Evolutionary conservation across 2,888 invertebrate genomes (phyloP), one percentile per base, ranked within the genome.

Genomic region (Dynastes grantii): DNA sequence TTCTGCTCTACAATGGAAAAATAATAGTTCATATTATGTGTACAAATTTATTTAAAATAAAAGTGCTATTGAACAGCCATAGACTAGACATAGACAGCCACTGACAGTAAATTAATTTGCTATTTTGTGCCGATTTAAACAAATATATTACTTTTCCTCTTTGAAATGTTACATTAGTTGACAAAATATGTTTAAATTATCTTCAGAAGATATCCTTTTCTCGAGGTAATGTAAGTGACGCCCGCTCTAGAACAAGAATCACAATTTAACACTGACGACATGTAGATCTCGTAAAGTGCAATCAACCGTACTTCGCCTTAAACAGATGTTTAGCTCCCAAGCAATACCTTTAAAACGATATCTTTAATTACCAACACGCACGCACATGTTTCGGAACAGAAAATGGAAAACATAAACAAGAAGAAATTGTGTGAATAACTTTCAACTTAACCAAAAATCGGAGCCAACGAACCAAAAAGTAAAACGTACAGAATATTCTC

Each of bases 251-350:
- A 29, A 37, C 37, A 40, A 55, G 16, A 71, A 32, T 71, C 55
- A 71, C 16, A 40, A 37, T 16, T 32, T 71, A 22, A 73, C 40
- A 40, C 16, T 9, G 58, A 22, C 16, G 37, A 51, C 16, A 58
- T 58, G 55, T 13, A 73, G 73, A 22, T 73, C 58, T 58, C 73
- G 40, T 73, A 73, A 73, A 73, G 37, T 73, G 58, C 73, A 73
- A 73, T 73, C 58, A 73, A 37, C 29, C 58, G 58, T 73, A 58
- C 58, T 40, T 40, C 58, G 16, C 27, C 16, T 73, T 58, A 58
- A 73, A 40, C 73, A 73, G 55, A 58, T 73, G 58, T 58, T 73
- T 58, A 58, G 37, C 58, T 73, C 22, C 58, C 55, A 58, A 71
- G 71, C 71, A 58, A 58, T 37, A 40, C 58, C 5, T 40, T 73